Evolutionary conservation across 2,888 invertebrate genomes (phyloP).

Genomic region (Aporophyla nigra): DNA sequence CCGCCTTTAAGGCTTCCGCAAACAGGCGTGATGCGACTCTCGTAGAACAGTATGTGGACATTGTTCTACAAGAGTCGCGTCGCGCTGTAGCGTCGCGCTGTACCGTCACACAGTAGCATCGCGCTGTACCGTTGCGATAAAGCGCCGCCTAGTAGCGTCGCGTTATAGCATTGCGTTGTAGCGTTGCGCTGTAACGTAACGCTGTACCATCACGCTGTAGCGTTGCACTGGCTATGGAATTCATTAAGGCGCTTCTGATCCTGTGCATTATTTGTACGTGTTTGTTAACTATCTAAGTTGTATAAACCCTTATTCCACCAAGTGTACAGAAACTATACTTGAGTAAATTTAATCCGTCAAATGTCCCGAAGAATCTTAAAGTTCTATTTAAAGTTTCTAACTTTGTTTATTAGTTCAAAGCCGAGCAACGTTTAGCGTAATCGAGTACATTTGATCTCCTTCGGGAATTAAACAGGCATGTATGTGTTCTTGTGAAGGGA

Average conservation of each 20-base stretch:
- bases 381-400: conserved; percentile 17
- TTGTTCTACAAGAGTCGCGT: no score
- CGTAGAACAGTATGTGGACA: no score
- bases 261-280: not conserved
- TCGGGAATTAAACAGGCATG: not conserved
- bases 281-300: not conserved
- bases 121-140: no score
- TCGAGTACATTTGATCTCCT: conserved; percentile 11
- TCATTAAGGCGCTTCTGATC: not conserved
- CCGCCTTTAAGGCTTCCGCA: no score
- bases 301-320: not conserved
- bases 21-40: no score
- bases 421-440: conserved; percentile 8
- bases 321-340: conserved; percentile 1
- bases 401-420: conserved; percentile 26
- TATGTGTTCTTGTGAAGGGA: not conserved
- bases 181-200: no score
- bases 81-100: not conserved
- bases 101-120: no score
- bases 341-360: conserved; percentile 17
- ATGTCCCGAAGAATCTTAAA: conserved; percentile 25
- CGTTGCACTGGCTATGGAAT: no score
- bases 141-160: no score
- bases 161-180: no score
- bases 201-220: no score